Evolutionary conservation across 2,888 invertebrate species (phyloP), one percentile per base, ranked within the genome.

Genomic region (Dynastes hyllus): DNA sequence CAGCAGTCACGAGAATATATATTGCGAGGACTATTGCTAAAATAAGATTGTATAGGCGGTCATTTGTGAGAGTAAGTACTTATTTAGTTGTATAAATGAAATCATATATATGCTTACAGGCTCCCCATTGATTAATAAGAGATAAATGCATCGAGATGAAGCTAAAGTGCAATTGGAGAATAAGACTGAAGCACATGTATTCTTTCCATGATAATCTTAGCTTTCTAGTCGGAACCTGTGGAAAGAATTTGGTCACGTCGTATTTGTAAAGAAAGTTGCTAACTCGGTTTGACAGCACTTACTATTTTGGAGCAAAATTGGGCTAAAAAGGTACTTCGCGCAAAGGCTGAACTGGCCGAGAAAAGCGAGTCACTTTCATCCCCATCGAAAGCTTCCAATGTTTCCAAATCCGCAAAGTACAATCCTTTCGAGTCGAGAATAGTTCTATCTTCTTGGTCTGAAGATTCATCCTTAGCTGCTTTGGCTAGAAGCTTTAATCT

Each of bases 111-210:
- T 61, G 63, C 77, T 77, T 79, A 80, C 78, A 2, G 11, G 80
- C 73, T 2, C 80, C 80, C 66, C 66, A 80, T 6, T 50, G 22
- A 29, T 66, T 40, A 9, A 80, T 69, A 2, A 78, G 58, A 3
- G 13, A 29, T 45, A 75, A n/a, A 61, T 80, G 80, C 29, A 63
- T 51, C 27, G 55, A 29, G 32, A 78, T 67, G 61, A 63, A 75
- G 11, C 66, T 50, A 9, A 80, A 13, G 6, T 78, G 80, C n/a
- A 78, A 51, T 22, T 80, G 80, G 3, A 78, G 29, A 8, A 55
- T 55, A 13, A 80, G 67, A 22, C 66, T 78, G 11, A 78, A 69
- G 37, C 75, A 75, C 45, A 80, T 75, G 61, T 77, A 77, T 22
- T 80, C 63, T 50, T 50, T 69, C 78, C 77, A 80, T 50, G 71